These are phyloP conservation scores for Prochilodus magdalenae DNA, from an alignment of 2,113 vertebrate species.

Conservation along the genomic window DNA sequence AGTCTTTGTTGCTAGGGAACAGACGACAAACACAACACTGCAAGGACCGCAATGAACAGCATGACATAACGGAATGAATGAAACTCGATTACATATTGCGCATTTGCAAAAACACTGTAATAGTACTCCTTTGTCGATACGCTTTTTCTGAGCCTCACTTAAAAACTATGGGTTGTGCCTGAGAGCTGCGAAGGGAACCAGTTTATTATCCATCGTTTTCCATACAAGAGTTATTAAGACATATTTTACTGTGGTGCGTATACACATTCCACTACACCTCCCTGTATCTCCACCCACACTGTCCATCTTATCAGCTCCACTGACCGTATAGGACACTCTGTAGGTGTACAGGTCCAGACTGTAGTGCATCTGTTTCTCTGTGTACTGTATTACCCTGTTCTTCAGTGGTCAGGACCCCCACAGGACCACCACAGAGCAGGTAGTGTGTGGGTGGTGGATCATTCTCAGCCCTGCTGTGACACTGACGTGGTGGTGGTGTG, in stretches of 20 bases:
- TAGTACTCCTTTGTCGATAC: not conserved
- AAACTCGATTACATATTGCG: slow-evolving; percentile 22
- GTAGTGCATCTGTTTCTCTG: too few relatives aligned
- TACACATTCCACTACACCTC: too few relatives aligned
- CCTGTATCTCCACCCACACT: too few relatives aligned
- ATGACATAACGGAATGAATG: slow-evolving; percentile 47
- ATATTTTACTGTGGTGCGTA: not conserved
- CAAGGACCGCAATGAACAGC: slow-evolving; percentile 15
- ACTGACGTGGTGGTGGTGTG: not conserved
- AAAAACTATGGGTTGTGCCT: not conserved
- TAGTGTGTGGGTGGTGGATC: too few relatives aligned
- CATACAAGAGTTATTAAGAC: not conserved
- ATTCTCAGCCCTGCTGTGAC: too few relatives aligned
- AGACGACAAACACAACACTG: slow-evolving; percentile 40
- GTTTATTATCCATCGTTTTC: not conserved
- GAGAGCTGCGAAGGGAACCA: not conserved
- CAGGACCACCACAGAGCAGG: too few relatives aligned
- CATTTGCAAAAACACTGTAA: slow-evolving; percentile 29
- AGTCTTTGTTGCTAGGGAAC: slow-evolving; percentile 52
- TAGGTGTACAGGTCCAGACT: too few relatives aligned
- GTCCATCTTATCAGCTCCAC: too few relatives aligned
- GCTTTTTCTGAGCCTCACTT: not conserved
- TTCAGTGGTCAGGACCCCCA: too few relatives aligned
- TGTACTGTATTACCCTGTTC: too few relatives aligned
- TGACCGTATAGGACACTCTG: too few relatives aligned